phyloP scores from a whole-genome alignment of 1,140 invertebrate species.

The Pseudomyrmex concolor region DNA sequence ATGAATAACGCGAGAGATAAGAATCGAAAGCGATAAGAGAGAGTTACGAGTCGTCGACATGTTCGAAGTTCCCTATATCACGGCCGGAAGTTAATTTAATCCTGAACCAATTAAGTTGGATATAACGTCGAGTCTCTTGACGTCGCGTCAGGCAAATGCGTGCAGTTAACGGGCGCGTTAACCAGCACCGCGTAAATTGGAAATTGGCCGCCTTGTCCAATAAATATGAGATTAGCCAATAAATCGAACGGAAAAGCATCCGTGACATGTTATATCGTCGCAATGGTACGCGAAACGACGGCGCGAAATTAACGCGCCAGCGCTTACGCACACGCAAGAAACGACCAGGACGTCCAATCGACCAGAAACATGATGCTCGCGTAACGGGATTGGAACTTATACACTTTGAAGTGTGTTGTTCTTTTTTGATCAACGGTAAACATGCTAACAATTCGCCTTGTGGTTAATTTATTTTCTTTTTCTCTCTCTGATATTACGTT shows the following conservation, averaged over 20 bases:
- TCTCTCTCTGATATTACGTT: background rate
- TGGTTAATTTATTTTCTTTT: background rate
- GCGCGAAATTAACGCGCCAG: constrained; percentile 40
- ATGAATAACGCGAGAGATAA: background rate
- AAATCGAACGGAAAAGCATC: constrained; percentile 72
- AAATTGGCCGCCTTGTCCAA: constrained; percentile 72
- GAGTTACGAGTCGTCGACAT: constrained; percentile 2
- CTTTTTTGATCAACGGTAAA: background rate
- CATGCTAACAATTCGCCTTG: background rate
- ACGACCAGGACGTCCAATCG: constrained; percentile 1
- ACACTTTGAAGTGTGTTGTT: background rate
- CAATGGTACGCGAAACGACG: constrained; percentile 13
- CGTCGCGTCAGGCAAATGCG: constrained; percentile 57
- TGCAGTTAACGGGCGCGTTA: constrained; percentile 70
- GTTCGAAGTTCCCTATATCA: constrained; percentile 67
- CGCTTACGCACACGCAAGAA: background rate
- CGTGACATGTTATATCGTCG: constrained; percentile 58
- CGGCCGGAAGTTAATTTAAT: constrained; percentile 77
- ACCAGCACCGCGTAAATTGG: constrained; percentile 72
- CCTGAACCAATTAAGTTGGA: constrained; percentile 76
- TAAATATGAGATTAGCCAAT: constrained; percentile 76
- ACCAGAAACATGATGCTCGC: constrained; percentile 31
- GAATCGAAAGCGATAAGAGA: background rate
- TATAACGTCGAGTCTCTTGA: constrained; percentile 71
- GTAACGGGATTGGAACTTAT: constrained; percentile 14